phyloP scores from a whole-genome alignment of 35 echinoderm and acorn worm genomes.

The Apostichopus parvimensis region DNA sequence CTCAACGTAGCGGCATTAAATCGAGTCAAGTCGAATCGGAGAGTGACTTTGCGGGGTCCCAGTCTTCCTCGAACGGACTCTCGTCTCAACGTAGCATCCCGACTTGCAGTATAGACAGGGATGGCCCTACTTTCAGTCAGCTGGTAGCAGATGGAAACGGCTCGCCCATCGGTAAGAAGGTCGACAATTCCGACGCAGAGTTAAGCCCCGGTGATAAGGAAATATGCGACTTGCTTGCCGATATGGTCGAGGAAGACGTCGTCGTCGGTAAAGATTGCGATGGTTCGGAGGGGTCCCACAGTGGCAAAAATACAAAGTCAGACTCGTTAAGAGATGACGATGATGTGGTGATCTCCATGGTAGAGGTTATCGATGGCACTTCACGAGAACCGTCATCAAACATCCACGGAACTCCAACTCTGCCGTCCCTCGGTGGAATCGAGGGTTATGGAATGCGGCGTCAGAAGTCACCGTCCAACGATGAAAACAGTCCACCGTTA shows the following conservation, averaged over 20 bases:
- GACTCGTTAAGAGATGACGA: background rate
- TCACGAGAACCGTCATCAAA: background rate
- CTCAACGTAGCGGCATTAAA: background rate
- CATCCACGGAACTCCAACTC: background rate
- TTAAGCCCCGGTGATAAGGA: constrained; percentile 16
- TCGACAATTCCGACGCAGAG: background rate
- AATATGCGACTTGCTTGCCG: constrained; percentile 24
- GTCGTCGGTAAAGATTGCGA: background rate
- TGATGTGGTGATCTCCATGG: background rate
- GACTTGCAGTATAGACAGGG: constrained; percentile 25
- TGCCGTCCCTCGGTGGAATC: background rate
- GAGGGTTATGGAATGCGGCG: too few species aligned
- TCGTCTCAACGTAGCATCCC: constrained; percentile 17
- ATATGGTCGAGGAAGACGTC: background rate
- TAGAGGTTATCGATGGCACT: background rate
- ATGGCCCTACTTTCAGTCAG: constrained; percentile 43
- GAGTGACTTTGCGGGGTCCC: background rate
- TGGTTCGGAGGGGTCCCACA: background rate
- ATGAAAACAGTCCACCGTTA: constrained; percentile 24
- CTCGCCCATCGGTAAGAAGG: background rate
- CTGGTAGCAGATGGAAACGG: background rate
- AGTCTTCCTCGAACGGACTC: background rate
- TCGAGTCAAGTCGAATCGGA: background rate
- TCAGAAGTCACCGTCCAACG: background rate
- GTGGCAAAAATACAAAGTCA: background rate